These are phyloP conservation scores for Menidia menidia DNA, from an alignment of 2,797 vertebrate genomes.

Conservation along the genomic window DNA sequence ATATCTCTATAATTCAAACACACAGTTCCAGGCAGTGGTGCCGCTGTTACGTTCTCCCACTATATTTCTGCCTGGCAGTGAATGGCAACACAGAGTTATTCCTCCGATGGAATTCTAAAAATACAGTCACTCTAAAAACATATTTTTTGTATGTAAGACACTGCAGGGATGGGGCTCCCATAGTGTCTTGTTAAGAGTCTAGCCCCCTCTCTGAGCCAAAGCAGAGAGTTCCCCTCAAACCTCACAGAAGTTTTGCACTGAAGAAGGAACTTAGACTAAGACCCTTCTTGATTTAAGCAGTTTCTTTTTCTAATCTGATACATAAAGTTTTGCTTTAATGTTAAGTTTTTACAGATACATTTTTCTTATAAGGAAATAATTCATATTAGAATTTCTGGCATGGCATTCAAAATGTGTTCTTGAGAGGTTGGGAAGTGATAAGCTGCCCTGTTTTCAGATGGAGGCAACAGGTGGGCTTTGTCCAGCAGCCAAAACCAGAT, in stretches of 20 bases:
- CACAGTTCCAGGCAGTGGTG: neutral
- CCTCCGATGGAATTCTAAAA: slow-evolving; percentile 45
- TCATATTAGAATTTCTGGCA: slow-evolving; percentile 10
- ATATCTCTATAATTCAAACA: too few relatives aligned
- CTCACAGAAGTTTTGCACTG: slow-evolving; percentile 14
- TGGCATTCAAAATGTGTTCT: slow-evolving; percentile 3
- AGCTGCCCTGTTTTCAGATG: neutral
- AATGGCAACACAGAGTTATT: slow-evolving; percentile 13
- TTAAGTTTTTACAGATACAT: slow-evolving; percentile 10
- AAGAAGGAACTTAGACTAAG: slow-evolving; percentile 37
- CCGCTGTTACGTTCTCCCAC: slow-evolving; percentile 6
- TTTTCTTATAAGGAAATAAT: slow-evolving; percentile 14
- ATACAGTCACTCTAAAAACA: slow-evolving; percentile 51
- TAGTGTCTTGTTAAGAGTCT: slow-evolving; percentile 50
- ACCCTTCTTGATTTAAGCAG: slow-evolving; percentile 30
- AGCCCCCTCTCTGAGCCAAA: slow-evolving; percentile 20
- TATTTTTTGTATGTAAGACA: slow-evolving; percentile 46
- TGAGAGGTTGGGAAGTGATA: neutral
- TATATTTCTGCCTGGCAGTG: slow-evolving; percentile 15
- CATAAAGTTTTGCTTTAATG: slow-evolving; percentile 13
- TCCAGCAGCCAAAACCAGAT: neutral
- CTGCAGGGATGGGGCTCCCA: slow-evolving; percentile 30
- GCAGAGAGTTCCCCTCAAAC: slow-evolving; percentile 20
- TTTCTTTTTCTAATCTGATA: slow-evolving; percentile 16
- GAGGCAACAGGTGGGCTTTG: neutral